A percentile compares a stretch with the other conserved stretches of the same genome.
These are phyloP conservation scores for Schizopygopsis pylzovi DNA, from an alignment of 2,797 vertebrate species.

Conservation along the genomic window DNA sequence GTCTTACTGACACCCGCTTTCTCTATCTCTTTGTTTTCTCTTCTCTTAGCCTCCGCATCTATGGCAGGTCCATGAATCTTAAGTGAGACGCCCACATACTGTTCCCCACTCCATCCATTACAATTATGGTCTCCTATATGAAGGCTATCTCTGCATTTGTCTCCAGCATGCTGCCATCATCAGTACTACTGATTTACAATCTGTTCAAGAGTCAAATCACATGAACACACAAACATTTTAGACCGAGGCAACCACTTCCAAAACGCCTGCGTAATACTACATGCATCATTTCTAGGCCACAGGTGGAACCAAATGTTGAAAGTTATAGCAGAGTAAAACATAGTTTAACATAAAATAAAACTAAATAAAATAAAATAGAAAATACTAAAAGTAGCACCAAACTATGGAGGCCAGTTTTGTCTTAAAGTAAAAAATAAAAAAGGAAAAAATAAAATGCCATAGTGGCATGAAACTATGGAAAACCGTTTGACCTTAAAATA, in stretches of 20 bases:
- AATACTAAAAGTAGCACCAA: background rate
- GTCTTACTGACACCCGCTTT: conserved; percentile 41
- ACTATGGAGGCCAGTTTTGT: background rate
- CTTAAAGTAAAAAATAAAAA: background rate
- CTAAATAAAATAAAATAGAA: no score
- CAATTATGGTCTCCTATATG: conserved; percentile 62
- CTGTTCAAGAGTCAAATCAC: conserved; percentile 33
- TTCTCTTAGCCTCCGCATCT: conserved; percentile 46
- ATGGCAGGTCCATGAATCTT: conserved; percentile 65
- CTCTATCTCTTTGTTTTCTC: conserved; percentile 30
- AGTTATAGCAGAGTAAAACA: background rate
- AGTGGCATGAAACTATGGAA: no score
- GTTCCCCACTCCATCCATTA: conserved; percentile 66
- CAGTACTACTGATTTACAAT: conserved; percentile 46
- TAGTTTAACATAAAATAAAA: no score
- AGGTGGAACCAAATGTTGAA: background rate
- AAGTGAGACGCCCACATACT: conserved; percentile 50
- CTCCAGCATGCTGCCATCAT: conserved; percentile 56
- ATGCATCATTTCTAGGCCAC: background rate
- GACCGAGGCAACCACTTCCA: conserved; percentile 10
- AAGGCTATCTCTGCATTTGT: conserved; percentile 66
- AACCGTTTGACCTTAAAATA: no score
- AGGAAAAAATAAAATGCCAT: background rate
- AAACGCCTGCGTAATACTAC: background rate
- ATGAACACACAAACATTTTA: conserved; percentile 14